Evolutionary conservation across 2,113 vertebrate species (phyloP).

Genomic region (Eulacestoma nigropectus): DNA sequence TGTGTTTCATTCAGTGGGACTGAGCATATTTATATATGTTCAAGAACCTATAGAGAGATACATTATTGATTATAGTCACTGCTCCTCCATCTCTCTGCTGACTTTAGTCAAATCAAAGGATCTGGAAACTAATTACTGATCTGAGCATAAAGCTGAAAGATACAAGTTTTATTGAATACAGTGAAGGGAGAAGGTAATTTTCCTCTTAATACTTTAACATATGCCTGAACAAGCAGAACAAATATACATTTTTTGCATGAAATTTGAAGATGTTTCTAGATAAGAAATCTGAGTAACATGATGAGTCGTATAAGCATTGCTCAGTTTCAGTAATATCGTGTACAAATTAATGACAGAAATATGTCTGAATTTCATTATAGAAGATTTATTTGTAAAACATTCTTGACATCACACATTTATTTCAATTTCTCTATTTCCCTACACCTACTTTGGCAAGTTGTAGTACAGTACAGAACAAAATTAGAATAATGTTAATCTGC

Average conservation of each 20-base stretch:
- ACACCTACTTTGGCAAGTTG: background rate
- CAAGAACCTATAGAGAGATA: background rate
- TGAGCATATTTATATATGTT: background rate
- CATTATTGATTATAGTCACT: background rate
- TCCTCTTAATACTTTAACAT: background rate
- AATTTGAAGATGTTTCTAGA: background rate
- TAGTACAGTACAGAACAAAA: background rate
- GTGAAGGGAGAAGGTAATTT: background rate
- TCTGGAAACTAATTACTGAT: background rate
- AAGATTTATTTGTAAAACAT: background rate
- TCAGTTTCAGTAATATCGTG: background rate
- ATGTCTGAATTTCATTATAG: background rate
- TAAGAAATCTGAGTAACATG: background rate
- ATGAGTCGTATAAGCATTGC: background rate
- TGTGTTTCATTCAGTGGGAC: background rate
- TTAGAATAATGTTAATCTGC: background rate
- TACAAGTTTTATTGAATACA: background rate
- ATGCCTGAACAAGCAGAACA: background rate
- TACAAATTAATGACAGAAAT: background rate
- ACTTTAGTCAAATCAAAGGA: background rate
- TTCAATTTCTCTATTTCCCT: background rate
- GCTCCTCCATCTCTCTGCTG: background rate
- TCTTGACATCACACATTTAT: background rate
- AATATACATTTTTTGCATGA: background rate
- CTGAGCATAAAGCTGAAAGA: background rate